Evolutionary conservation across 2,888 invertebrate species (phyloP).

Genomic region (Drosophila formosana): DNA sequence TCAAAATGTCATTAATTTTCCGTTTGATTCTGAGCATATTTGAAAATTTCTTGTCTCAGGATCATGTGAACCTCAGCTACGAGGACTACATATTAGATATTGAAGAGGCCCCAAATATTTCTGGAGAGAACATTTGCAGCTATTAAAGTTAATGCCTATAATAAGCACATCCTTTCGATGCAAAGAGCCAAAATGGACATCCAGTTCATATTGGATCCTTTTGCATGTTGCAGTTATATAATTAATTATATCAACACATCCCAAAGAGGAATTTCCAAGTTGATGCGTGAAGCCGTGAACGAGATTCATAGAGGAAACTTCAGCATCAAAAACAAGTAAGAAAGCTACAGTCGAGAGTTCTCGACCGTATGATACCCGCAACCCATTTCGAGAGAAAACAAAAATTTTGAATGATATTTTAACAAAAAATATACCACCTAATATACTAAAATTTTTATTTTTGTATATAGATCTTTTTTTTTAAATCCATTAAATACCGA

Average conservation of each 20-base stretch:
- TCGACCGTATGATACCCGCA: too few relatives aligned
- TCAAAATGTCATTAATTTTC: too few relatives aligned
- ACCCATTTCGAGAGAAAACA: too few relatives aligned
- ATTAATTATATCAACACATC: conserved; percentile 18
- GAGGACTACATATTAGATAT: not conserved
- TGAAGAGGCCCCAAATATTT: conserved; percentile 23
- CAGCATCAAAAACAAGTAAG: not conserved
- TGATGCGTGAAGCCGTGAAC: conserved; percentile 5
- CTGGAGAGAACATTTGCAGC: conserved; percentile 4
- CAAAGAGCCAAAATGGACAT: conserved; percentile 17
- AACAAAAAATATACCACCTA: too few relatives aligned
- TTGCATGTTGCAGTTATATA: conserved; percentile 12
- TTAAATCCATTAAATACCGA: too few relatives aligned
- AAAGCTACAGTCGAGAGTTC: too few relatives aligned
- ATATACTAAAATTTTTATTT: too few relatives aligned
- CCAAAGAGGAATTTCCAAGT: conserved; percentile 16
- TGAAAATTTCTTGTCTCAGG: too few relatives aligned
- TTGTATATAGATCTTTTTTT: too few relatives aligned
- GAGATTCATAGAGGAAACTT: not conserved
- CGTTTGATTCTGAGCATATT: too few relatives aligned
- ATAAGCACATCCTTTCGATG: conserved; percentile 9
- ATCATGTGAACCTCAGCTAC: too few relatives aligned
- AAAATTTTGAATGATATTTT: too few relatives aligned
- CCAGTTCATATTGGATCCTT: conserved; percentile 12
- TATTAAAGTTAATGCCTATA: not conserved